Evolutionary conservation across 2,888 invertebrate species (phyloP).

Genomic region (Didymodactylos carnosus): DNA sequence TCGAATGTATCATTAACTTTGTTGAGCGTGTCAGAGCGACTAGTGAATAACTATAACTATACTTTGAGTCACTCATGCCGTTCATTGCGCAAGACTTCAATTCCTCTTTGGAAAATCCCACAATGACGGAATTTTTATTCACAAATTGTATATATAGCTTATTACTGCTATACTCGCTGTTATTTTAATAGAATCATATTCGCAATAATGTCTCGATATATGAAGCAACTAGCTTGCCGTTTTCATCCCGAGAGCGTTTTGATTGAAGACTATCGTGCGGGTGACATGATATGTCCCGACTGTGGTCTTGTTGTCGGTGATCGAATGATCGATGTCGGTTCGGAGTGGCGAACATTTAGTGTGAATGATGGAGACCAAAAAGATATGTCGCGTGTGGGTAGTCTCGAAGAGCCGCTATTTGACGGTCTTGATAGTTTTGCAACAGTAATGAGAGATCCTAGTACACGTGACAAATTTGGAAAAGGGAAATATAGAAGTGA

Average conservation of each 20-base stretch:
- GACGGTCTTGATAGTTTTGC: slow-evolving; percentile 87
- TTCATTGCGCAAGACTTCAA: too few relatives aligned
- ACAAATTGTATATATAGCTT: too few relatives aligned
- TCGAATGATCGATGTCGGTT: slow-evolving; percentile 92
- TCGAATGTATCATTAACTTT: too few relatives aligned
- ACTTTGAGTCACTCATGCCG: too few relatives aligned
- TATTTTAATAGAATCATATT: too few relatives aligned
- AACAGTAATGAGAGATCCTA: slow-evolving; percentile 62
- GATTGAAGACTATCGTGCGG: slow-evolving; percentile 92
- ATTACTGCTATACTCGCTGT: too few relatives aligned
- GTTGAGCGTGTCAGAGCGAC: too few relatives aligned
- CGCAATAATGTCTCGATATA: too few relatives aligned
- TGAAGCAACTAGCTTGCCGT: slow-evolving; percentile 17
- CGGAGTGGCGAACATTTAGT: slow-evolving; percentile 98
- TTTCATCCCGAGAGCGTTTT: slow-evolving; percentile 88
- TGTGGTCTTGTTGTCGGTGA: slow-evolving; percentile 99
- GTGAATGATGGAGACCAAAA: slow-evolving; percentile 89
- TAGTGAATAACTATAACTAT: too few relatives aligned
- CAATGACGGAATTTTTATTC: too few relatives aligned
- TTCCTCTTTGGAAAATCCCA: too few relatives aligned
- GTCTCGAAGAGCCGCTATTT: slow-evolving; percentile 85
- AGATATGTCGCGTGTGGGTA: slow-evolving; percentile 97
- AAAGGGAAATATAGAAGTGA: neutral
- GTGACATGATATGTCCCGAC: slow-evolving; percentile 95
- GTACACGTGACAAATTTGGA: slow-evolving; percentile 48